Evolutionary conservation across 1,140 invertebrate genomes (phyloP), one percentile per base, ranked within the genome.

Genomic region (Helicorthomorpha holstii): DNA sequence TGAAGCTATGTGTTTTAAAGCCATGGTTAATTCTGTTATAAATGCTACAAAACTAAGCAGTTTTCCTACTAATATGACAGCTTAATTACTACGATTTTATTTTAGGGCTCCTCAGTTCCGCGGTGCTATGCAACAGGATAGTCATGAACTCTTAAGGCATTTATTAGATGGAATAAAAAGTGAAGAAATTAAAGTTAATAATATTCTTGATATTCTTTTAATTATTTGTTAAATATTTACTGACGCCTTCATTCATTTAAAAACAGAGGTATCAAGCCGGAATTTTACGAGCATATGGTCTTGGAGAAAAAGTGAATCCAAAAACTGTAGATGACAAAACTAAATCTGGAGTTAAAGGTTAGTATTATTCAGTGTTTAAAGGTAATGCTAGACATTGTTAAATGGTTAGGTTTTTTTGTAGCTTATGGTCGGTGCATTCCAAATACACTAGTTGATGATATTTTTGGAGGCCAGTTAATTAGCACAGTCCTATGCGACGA

Each of bases 91-190:
- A n/a, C n/a, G n/a, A 34, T 16, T 7, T 7, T 16, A 34, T 34
- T 7, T 34, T 34, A 75, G 71, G 54, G 65, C 66, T n/a, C 67
- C 83, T 0, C 81, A 91, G 62, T 97, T 95, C 66, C 80, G 81
- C 52, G 87, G 88, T n/a, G 89, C 81, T 25, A 84, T 90, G 58
- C 93, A 98, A 65, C 93, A 98, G 63, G 94, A 98, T 69, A 81
- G 92, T 10, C 94, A 98, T 63, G 94, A 98, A 67, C 66, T 97
- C 48, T 70, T 98, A 7, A 61, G 91, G 50, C 85, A 91, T 70
- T 69, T 96, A 26, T 65, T 96, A 25, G 90, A 96, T 65, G 78
- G 79, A 54, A 80, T 94, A 48, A 75, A 82, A 57, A 70, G 60
- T 38, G 76, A 79, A 59, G 78, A 81, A 62, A 66, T 77, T 29